Percentiles rank a stretch among this genome's conserved stretches.
These are phyloP conservation scores for Lasaia peninsularis DNA, from an alignment of 1,140 invertebrate species.

Conservation along the genomic window DNA sequence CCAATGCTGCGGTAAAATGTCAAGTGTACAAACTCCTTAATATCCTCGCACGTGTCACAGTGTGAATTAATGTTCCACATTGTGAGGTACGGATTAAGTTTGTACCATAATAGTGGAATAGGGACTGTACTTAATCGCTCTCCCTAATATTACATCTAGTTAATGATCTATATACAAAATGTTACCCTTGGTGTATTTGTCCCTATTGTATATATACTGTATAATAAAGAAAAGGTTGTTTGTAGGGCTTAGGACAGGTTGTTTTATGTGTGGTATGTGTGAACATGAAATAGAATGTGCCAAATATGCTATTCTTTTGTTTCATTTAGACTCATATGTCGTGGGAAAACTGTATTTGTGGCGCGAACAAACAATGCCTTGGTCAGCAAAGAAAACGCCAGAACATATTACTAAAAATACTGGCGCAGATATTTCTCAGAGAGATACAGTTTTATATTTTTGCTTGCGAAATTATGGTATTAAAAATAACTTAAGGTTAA, in stretches of 20 bases:
- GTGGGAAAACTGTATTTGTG: too few relatives aligned
- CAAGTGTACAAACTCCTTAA: not conserved
- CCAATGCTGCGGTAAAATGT: not conserved
- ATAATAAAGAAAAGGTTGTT: constrained; percentile 5
- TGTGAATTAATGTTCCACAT: constrained; percentile 12
- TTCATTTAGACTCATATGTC: too few relatives aligned
- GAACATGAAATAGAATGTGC: not conserved
- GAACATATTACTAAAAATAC: too few relatives aligned
- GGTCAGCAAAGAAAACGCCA: too few relatives aligned
- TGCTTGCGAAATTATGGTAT: too few relatives aligned
- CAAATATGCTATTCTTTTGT: too few relatives aligned
- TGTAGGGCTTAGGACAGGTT: not conserved
- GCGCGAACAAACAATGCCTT: too few relatives aligned
- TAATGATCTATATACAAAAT: constrained; percentile 10
- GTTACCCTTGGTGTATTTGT: not conserved
- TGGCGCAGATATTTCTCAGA: too few relatives aligned
- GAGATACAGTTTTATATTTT: too few relatives aligned
- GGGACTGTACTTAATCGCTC: constrained; percentile 14
- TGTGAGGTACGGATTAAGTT: constrained; percentile 12
- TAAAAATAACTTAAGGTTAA: too few relatives aligned
- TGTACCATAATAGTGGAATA: not conserved
- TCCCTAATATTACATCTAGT: constrained; percentile 1
- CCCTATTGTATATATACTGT: not conserved
- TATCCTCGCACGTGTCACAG: constrained; percentile 17
- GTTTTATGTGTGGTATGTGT: not conserved